Evolutionary conservation across 2,797 vertebrate species (phyloP).

Genomic region (Cottoperca gobio): DNA sequence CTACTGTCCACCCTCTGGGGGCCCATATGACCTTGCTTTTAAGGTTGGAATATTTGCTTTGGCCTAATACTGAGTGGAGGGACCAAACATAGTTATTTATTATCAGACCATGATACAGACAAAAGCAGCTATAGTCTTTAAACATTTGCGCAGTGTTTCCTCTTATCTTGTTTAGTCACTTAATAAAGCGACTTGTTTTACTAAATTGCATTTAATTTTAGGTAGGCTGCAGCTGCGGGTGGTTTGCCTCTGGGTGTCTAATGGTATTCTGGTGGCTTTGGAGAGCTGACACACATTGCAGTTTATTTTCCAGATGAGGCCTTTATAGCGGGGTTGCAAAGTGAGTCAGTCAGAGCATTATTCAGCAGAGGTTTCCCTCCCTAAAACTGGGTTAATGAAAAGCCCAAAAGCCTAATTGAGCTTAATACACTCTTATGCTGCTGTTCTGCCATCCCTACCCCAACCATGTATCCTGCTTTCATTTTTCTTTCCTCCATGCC

Average conservation of each 20-base stretch:
- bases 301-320: slow-evolving; percentile 60
- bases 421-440: slow-evolving; percentile 78
- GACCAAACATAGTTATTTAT: slow-evolving; percentile 52
- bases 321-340: slow-evolving; percentile 71
- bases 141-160: slow-evolving; percentile 22
- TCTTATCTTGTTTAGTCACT: slow-evolving; percentile 54
- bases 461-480: slow-evolving; percentile 72
- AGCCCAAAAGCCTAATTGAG: slow-evolving; percentile 86
- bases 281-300: slow-evolving; percentile 78
- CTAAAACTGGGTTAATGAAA: slow-evolving; percentile 87
- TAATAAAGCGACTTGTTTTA: slow-evolving; percentile 67
- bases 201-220: slow-evolving; percentile 73
- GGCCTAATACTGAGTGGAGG: slow-evolving; percentile 39
- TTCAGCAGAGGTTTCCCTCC: slow-evolving; percentile 82
- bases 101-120: slow-evolving; percentile 35
- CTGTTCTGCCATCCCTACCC: slow-evolving; percentile 63
- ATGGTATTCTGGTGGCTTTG: slow-evolving; percentile 73
- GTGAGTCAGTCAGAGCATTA: slow-evolving; percentile 79
- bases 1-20: slow-evolving; percentile 38
- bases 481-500: slow-evolving; percentile 55
- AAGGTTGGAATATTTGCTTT: slow-evolving; percentile 66
- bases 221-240: slow-evolving; percentile 58
- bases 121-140: slow-evolving; percentile 31
- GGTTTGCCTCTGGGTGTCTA: slow-evolving; percentile 69
- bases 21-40: slow-evolving; percentile 64